phyloP scores from a whole-genome alignment of 2,113 vertebrate genomes.

The Melanocharis versteri region DNA sequence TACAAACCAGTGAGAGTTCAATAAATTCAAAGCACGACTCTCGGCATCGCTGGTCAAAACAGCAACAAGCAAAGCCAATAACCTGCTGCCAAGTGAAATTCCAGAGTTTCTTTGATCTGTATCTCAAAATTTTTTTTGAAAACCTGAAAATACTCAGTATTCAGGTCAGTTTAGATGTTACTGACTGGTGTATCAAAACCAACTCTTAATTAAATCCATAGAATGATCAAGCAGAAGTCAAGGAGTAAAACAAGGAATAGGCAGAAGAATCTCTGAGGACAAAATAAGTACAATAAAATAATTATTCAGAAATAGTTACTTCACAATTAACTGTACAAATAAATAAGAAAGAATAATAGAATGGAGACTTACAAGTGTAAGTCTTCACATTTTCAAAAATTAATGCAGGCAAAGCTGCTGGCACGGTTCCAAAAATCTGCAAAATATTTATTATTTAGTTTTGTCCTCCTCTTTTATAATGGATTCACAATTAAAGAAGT shows the following conservation, averaged over 20 bases:
- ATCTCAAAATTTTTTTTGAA: neutral
- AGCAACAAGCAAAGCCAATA: slow-evolving; percentile 11
- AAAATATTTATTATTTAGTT: slow-evolving; percentile 72
- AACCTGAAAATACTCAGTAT: slow-evolving; percentile 51
- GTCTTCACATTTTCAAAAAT: slow-evolving; percentile 30
- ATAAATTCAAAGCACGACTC: slow-evolving; percentile 20
- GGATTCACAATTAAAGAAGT: slow-evolving; percentile 75
- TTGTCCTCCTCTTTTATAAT: slow-evolving; percentile 67
- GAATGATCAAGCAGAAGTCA: slow-evolving; percentile 32
- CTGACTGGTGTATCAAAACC: slow-evolving; percentile 62
- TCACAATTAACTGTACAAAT: slow-evolving; percentile 15
- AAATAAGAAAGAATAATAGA: neutral
- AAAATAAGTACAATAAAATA: slow-evolving; percentile 35
- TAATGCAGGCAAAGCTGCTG: slow-evolving; percentile 33
- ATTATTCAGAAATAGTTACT: slow-evolving; percentile 39
- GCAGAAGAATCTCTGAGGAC: neutral
- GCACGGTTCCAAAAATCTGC: slow-evolving; percentile 46
- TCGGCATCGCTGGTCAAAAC: neutral
- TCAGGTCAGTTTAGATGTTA: slow-evolving; percentile 58
- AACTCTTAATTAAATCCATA: slow-evolving; percentile 59
- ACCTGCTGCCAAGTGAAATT: slow-evolving; percentile 30
- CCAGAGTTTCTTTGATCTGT: slow-evolving; percentile 24
- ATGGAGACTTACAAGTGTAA: neutral
- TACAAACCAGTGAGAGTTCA: slow-evolving; percentile 14
- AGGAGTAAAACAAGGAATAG: slow-evolving; percentile 36